Evolutionary conservation across 2,113 vertebrate genomes (phyloP).

Genomic region (Callaeas wilsoni): DNA sequence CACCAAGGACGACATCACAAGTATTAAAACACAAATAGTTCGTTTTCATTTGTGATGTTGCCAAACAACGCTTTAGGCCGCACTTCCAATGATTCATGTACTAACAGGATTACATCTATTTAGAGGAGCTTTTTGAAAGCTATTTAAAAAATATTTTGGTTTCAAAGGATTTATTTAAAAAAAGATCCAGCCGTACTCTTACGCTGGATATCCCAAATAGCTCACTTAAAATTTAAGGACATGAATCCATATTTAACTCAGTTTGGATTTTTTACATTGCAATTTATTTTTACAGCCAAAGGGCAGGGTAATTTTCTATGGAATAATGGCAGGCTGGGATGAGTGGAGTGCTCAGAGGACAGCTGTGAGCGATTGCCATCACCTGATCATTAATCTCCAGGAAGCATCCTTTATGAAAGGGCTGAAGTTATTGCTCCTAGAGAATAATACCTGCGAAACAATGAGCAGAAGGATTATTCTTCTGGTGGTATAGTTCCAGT

Average conservation of each 20-base stretch:
- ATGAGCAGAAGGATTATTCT: background rate
- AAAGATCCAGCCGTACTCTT: background rate
- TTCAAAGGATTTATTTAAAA: background rate
- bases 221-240: background rate
- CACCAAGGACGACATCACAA: background rate
- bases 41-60: background rate
- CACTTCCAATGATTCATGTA: background rate
- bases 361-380: constrained; percentile 11
- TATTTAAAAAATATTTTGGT: background rate
- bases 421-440: background rate
- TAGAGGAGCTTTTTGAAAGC: background rate
- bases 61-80: background rate
- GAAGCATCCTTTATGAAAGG: background rate
- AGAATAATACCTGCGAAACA: constrained; percentile 2
- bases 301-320: background rate
- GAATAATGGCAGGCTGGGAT: background rate
- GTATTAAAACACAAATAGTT: background rate
- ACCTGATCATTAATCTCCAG: constrained; percentile 33
- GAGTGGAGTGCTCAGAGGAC: background rate
- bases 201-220: background rate
- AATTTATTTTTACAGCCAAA: constrained; percentile 20
- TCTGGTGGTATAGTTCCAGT: background rate
- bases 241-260: background rate
- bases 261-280: background rate
- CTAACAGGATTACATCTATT: background rate